Conservation (phyloP, 2,888 invertebrate species). For the Conus canariensis region DNA sequence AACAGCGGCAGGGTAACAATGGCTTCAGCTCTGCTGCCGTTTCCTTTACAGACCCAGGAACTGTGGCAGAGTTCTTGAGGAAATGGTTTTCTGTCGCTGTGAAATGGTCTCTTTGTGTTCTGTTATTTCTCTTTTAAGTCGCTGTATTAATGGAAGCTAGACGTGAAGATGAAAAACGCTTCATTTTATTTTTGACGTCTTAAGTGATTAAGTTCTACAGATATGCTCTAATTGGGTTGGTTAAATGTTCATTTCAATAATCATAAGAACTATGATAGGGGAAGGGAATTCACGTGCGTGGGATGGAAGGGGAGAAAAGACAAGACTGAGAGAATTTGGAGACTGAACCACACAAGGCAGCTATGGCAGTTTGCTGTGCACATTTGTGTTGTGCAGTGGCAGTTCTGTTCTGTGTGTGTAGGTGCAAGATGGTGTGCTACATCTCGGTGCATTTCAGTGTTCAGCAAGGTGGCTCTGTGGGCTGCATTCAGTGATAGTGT, state of each 20-base stretch:
- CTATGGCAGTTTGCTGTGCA: background rate
- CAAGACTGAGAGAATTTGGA: background rate
- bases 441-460: background rate
- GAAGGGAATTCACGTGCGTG: background rate
- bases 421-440: background rate
- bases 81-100: background rate
- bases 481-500: too few species aligned
- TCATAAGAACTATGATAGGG: background rate
- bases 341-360: background rate
- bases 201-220: background rate
- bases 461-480: background rate
- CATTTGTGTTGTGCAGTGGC: background rate
- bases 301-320: too few species aligned
- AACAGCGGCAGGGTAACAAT: background rate
- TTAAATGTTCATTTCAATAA: too few species aligned
- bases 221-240: too few species aligned
- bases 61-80: background rate
- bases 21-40: background rate
- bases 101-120: too few species aligned
- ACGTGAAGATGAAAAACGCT: too few species aligned
- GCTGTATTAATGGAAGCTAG: too few species aligned
- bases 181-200: background rate
- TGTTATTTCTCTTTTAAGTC: too few species aligned
- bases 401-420: background rate
- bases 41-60: background rate